These are phyloP conservation scores for Scaptomyza caliginosa DNA, from an alignment of 2,888 invertebrate species.

Conservation along the genomic window DNA sequence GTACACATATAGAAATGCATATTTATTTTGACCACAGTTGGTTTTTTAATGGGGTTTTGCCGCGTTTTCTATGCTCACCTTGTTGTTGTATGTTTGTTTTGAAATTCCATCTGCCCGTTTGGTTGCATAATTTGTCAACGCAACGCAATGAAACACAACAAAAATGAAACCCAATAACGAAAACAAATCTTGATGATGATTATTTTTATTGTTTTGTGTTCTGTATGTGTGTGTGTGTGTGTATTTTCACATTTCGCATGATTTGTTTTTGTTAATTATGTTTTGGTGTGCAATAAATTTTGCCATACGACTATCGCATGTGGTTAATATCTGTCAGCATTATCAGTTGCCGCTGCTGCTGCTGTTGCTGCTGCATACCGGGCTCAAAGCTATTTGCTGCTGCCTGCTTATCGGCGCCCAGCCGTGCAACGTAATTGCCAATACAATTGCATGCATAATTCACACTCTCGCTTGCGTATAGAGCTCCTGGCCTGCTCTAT, in stretches of 20 bases:
- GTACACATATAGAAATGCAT: constrained; percentile 48
- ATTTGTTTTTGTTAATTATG: constrained; percentile 67
- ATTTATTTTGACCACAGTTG: constrained; percentile 76
- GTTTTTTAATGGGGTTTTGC: constrained; percentile 75
- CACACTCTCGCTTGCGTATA: constrained; percentile 14
- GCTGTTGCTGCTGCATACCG: constrained; percentile 5
- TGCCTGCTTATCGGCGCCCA: constrained; percentile 64
- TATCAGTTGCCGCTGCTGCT: constrained; percentile 23
- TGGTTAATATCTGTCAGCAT: constrained; percentile 69
- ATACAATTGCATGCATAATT: constrained; percentile 75
- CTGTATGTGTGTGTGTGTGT: neutral
- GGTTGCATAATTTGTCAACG: constrained; percentile 64
- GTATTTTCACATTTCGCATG: constrained; percentile 24
- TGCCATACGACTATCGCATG: constrained; percentile 39
- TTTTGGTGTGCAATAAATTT: constrained; percentile 66
- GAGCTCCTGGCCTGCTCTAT: constrained; percentile 28
- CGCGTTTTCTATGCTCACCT: constrained; percentile 10
- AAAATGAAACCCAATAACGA: constrained; percentile 13
- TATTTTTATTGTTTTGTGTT: constrained; percentile 14
- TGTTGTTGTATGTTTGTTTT: constrained; percentile 44
- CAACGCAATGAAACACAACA: constrained; percentile 20
- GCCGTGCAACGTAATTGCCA: constrained; percentile 56
- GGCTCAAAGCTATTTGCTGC: constrained; percentile 42
- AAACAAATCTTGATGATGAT: constrained; percentile 61
- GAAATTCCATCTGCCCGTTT: constrained; percentile 29